phyloP scores from a whole-genome alignment of 2,888 invertebrate genomes.

The Belgica antarctica region DNA sequence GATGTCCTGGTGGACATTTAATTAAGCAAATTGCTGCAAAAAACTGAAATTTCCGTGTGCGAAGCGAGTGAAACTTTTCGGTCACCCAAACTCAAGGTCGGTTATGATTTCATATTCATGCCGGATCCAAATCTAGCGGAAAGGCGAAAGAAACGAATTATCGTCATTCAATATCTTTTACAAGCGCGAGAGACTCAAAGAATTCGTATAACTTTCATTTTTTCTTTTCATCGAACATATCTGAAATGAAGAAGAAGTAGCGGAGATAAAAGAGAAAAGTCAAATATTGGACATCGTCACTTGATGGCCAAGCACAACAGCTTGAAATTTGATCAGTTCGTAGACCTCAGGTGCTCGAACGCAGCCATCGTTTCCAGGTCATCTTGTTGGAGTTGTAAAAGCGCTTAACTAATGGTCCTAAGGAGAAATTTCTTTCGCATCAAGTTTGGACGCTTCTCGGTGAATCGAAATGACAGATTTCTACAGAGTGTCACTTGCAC shows the following conservation, averaged over 20 bases:
- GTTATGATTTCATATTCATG: not conserved
- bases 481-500: not conserved
- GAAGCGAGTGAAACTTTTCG: not conserved
- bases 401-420: too few relatives aligned
- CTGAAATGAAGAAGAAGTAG: not conserved
- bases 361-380: slow-evolving; percentile 2
- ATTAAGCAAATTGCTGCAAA: not conserved
- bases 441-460: not conserved
- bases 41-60: not conserved
- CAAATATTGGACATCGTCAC: slow-evolving; percentile 27
- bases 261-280: slow-evolving; percentile 38
- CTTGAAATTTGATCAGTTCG: slow-evolving; percentile 1
- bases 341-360: not conserved
- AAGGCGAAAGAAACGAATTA: slow-evolving; percentile 16
- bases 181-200: not conserved
- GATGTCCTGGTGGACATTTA: too few relatives aligned
- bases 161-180: slow-evolving; percentile 39
- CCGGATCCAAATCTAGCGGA: not conserved
- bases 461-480: not conserved
- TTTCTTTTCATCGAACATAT: too few relatives aligned
- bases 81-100: not conserved
- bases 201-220: slow-evolving; percentile 38
- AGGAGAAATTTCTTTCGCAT: not conserved
- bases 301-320: not conserved
- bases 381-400: slow-evolving; percentile 10